Evolutionary conservation across 2,113 vertebrate species (phyloP), one percentile per base, ranked within the genome.

Genomic region (Choloepus hoffmanni): DNA sequence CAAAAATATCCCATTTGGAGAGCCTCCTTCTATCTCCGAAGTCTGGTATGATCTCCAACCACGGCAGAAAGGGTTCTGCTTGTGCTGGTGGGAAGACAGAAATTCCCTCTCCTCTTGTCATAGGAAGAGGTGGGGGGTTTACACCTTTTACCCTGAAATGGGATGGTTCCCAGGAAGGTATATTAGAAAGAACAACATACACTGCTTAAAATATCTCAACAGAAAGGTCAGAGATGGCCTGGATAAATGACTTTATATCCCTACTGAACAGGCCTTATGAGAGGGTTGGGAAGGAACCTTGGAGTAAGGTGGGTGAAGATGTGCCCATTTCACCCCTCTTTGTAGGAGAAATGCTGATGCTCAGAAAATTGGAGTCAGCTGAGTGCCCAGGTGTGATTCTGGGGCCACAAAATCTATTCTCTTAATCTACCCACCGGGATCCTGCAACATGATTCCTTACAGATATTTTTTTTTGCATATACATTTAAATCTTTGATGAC

Each of bases 251-350:
- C 30, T 89, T 85, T 26, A 48, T 40, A 2, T 45, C 40, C 26
- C 1, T 81, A 1, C 26, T 0, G 45, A 28, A 28, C 2, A 43
- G 65, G 45, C 24, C 4, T 53, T 36, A 8, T 9, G 5, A 33
- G 65, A 53, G 10, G 36, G 7, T 6, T 43, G 16, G 67, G 13
- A 28, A 36, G 50, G 77, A 60, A 19, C 6, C 9, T 18, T 26
- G 24, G 16, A 14, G 13, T 3, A 33, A 60, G 33, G 12, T 15
- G 0, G 7, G 14, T 8, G 10, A 53, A 40, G 9, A 15, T 0
- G 1, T 36, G 1, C 5, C 30, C 60, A 48, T 58, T 72, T 36
- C 6, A 55, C 4, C 3, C 11, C 53, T 53, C 1, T 1, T 15
- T 4, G 40, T 28, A 15, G n/a, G 23, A 58, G 50, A 40, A 50